phyloP scores from a whole-genome alignment of 1,140 invertebrate genomes.

The Anastatus disparis region DNA sequence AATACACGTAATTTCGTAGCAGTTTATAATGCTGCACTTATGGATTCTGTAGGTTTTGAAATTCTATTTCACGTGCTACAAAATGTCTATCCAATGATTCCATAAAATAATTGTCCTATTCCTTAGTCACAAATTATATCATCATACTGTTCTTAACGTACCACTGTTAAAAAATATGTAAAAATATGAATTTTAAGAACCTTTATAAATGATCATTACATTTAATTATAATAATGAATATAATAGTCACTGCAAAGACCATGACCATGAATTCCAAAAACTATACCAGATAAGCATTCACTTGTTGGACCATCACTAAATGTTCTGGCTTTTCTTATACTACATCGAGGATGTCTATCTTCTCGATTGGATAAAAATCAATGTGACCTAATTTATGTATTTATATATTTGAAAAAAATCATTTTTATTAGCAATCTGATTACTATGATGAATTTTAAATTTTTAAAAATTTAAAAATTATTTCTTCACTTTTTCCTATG shows the following conservation, averaged over 20 bases:
- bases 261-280: background rate
- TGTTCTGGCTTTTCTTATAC: background rate
- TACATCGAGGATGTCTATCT: background rate
- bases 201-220: too few species aligned
- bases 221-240: too few species aligned
- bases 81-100: background rate
- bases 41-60: too few species aligned
- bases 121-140: background rate
- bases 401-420: background rate
- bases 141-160: background rate
- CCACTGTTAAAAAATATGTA: background rate
- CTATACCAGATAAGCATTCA: background rate
- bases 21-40: too few species aligned
- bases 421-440: background rate
- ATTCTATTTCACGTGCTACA: too few species aligned
- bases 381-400: slow-evolving; percentile 4
- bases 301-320: background rate
- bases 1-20: too few species aligned
- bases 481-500: too few species aligned
- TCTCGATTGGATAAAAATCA: slow-evolving; percentile 18
- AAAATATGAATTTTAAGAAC: too few species aligned
- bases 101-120: background rate
- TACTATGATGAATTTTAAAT: too few species aligned
- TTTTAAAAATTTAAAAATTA: too few species aligned
- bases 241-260: background rate